phyloP scores from a whole-genome alignment of 2,113 vertebrate genomes.

The Mastomys natalensis region DNA sequence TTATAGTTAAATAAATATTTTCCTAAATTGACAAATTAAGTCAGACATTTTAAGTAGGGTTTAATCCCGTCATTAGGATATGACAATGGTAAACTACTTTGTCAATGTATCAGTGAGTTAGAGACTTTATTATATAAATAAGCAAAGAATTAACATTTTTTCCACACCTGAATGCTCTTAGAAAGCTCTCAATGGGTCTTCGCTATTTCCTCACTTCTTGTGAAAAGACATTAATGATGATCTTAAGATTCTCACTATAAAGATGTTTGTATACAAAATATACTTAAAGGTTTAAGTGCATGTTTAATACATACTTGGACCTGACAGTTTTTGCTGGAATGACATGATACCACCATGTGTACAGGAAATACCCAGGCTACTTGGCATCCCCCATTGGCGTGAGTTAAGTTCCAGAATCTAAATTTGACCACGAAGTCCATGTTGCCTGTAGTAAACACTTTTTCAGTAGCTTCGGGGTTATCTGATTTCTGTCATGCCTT shows the following conservation, averaged over 20 bases:
- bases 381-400: background rate
- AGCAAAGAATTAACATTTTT: background rate
- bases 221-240: background rate
- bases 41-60: background rate
- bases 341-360: background rate
- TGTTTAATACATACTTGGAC: background rate
- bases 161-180: background rate
- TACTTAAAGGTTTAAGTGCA: background rate
- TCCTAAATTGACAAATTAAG: background rate
- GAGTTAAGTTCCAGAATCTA: background rate
- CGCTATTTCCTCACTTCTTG: background rate
- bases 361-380: rapidly evolving
- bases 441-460: background rate
- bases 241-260: background rate
- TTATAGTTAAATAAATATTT: background rate
- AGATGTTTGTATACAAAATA: background rate
- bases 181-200: background rate
- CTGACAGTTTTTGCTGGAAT: too few species aligned
- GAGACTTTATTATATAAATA: background rate
- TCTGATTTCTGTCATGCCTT: background rate
- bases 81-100: background rate
- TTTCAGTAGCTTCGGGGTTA: background rate
- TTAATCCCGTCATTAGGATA: background rate
- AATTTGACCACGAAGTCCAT: background rate
- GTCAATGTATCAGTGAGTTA: background rate